Evolutionary conservation across 2,888 invertebrate species (phyloP).

Genomic region (Stegana nigrithorax): DNA sequence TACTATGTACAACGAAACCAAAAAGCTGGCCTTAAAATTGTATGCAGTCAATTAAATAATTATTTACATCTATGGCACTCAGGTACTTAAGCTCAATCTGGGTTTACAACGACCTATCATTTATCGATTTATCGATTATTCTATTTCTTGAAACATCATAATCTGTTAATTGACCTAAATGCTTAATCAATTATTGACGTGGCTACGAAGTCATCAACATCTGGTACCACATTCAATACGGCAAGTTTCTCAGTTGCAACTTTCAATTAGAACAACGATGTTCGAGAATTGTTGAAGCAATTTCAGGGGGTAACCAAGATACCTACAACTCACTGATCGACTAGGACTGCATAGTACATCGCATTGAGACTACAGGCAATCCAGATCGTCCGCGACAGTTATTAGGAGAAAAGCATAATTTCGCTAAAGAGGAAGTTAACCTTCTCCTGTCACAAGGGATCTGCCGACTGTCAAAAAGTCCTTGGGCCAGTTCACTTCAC

Average conservation of each 20-base stretch:
- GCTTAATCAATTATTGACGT: too few species aligned
- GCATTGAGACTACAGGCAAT: too few species aligned
- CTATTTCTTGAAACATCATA: not conserved
- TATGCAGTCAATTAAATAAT: too few species aligned
- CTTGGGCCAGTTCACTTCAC: not conserved
- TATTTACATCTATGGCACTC: too few species aligned
- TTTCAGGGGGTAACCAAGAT: not conserved
- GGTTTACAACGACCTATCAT: too few species aligned
- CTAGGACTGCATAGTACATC: not conserved
- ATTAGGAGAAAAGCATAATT: not conserved
- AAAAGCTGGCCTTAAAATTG: too few species aligned
- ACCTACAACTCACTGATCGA: not conserved
- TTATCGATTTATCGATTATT: too few species aligned
- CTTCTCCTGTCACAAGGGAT: not conserved
- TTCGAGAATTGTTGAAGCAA: not conserved
- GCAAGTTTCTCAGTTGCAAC: not conserved
- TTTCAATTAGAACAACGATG: not conserved
- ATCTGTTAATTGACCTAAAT: not conserved
- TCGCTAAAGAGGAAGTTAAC: not conserved
- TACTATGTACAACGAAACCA: too few species aligned
- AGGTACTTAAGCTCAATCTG: too few species aligned
- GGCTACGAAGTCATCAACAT: not conserved
- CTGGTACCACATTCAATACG: not conserved
- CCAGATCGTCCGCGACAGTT: too few species aligned
- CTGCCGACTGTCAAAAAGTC: not conserved